Evolutionary conservation across 2,113 vertebrate species (phyloP).

Genomic region (Nerophis lumbriciformis): DNA sequence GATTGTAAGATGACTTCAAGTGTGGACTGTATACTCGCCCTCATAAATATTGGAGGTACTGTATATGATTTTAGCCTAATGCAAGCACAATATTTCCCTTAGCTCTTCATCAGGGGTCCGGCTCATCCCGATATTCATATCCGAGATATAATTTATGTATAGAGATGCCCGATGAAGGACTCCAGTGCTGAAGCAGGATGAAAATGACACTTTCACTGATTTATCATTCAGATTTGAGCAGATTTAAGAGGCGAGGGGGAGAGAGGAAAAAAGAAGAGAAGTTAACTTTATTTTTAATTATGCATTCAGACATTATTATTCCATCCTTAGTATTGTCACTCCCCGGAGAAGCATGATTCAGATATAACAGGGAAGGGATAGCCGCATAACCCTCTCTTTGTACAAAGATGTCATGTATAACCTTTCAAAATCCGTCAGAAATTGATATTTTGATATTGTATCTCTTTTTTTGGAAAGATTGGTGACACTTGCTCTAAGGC

Average conservation of each 20-base stretch:
- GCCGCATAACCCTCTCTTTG: conserved; percentile 3
- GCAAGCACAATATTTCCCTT: neutral
- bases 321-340: conserved; percentile 58
- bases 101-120: conserved; percentile 1
- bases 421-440: neutral
- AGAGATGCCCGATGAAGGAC: conserved; percentile 22
- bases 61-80: conserved; percentile 10
- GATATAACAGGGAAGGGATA: conserved; percentile 41
- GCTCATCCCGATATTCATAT: conserved; percentile 7
- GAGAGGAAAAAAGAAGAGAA: conserved; percentile 29
- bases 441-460: neutral
- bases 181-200: conserved; percentile 14
- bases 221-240: conserved; percentile 47
- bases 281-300: conserved; percentile 63
- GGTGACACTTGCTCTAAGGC: neutral
- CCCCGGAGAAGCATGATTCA: conserved; percentile 53
- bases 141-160: neutral
- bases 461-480: neutral
- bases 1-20: too few species aligned
- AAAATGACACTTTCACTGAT: conserved; percentile 34
- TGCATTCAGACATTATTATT: conserved; percentile 62
- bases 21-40: too few species aligned
- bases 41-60: neutral
- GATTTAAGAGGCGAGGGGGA: conserved; percentile 31
- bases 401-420: neutral